Conservation (phyloP, 2,888 invertebrate species). For the Calliphora vomitoria region DNA sequence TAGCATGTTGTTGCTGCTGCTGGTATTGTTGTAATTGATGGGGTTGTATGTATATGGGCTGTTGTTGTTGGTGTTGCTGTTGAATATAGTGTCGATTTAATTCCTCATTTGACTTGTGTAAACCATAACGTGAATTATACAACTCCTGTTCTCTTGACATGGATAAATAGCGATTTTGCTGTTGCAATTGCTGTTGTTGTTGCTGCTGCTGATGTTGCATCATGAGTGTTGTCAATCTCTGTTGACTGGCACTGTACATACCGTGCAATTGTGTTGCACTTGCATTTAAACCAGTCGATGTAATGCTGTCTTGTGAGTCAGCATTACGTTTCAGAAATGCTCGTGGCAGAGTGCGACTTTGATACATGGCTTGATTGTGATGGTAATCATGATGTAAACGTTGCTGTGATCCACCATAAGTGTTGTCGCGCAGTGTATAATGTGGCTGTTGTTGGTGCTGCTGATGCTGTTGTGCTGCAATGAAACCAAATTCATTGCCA, state of each 20-base stretch:
- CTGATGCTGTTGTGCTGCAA: slow-evolving; percentile 47
- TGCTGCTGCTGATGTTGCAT: slow-evolving; percentile 77
- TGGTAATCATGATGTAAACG: slow-evolving; percentile 74
- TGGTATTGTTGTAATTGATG: slow-evolving; percentile 68
- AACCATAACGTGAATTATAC: slow-evolving; percentile 76
- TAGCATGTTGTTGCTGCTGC: slow-evolving; percentile 53
- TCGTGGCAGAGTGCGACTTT: slow-evolving; percentile 83
- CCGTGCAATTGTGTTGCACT: slow-evolving; percentile 76
- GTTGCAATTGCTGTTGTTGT: slow-evolving; percentile 76
- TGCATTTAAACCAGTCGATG: slow-evolving; percentile 68
- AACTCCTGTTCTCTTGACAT: slow-evolving; percentile 74
- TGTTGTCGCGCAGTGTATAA: slow-evolving; percentile 73
- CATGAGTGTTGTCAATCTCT: slow-evolving; percentile 74
- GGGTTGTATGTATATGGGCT: slow-evolving; percentile 64
- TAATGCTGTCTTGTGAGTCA: slow-evolving; percentile 78
- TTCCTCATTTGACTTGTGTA: slow-evolving; percentile 79
- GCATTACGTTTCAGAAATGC: slow-evolving; percentile 81
- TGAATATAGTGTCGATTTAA: slow-evolving; percentile 67
- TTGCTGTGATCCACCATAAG: slow-evolving; percentile 75
- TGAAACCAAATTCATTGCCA: slow-evolving; percentile 50
- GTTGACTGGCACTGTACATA: slow-evolving; percentile 76
- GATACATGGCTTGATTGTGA: slow-evolving; percentile 75
- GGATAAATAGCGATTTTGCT: slow-evolving; percentile 76
- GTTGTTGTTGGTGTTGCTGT: slow-evolving; percentile 63
- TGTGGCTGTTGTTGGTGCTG: slow-evolving; percentile 61